Base-by-base conservation (phyloP, 1,140 invertebrate species). In the Cataglyphis hispanica region DNA sequence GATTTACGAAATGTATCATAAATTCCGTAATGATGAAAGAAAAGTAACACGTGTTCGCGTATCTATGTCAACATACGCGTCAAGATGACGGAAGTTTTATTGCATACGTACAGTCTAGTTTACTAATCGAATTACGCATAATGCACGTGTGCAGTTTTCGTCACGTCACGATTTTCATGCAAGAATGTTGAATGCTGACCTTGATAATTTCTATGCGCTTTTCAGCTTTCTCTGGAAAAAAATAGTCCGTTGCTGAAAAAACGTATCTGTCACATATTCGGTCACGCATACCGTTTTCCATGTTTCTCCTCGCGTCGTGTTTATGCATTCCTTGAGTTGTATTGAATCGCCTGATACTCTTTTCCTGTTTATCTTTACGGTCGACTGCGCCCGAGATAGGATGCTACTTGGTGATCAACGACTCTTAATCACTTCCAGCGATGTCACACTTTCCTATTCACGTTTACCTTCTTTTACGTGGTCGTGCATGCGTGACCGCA, bases 371-470 rank as follows among this genome's bases (percentile, higher is more conserved):
- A 53, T 50, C 8, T 81, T 81, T 72, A 81, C 50, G 50, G 50
- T 72, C 50, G 66, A 70, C 66, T 58, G 78, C 66, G 50, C 66
- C 11, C 37, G 46, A 72, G 50, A 81, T 40, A 25, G 34, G 25
- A 43, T 11, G 25, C 37, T 40, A 72, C 34, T 58, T 34, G 25
- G 8, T 25, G 66, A 81, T 81, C 78, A 43, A 58, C 50, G 34
- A 58, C 77, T 88, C 87, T 86, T 88, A 91, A 91, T 90, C 91
- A 92, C 87, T 74, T 63, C 81, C 80, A 86, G 70, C 89, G 89
- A 90, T 91, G 84, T 86, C 77, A 86, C 77, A 86, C 77, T 86
- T 86, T 86, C 77, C 77, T 67, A 81, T 83, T 72, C 63, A 37
- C 56, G 58, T 63, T 56, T 64, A 72, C 56, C 66, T 70, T 77